A percentile compares a stretch with the other conserved stretches of the same genome.
phyloP scores from a whole-genome alignment of 2,113 vertebrate genomes.

The Accipiter cooperii region DNA sequence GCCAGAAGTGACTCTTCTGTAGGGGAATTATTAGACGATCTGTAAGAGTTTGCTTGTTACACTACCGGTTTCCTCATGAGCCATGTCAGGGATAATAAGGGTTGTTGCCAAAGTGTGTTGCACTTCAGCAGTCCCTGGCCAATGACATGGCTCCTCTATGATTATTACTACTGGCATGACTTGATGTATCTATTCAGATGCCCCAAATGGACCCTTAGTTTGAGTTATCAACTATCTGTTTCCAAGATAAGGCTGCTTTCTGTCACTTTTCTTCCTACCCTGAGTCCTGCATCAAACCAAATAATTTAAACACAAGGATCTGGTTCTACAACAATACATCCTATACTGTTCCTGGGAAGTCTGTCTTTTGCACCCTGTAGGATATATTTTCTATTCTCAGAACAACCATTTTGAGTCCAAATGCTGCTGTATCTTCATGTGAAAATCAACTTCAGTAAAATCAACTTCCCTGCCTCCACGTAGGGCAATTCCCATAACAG shows the following conservation, averaged over 20 bases:
- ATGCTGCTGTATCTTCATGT: not conserved
- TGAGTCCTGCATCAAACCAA: not conserved
- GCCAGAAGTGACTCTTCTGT: not conserved
- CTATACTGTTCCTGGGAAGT: not conserved
- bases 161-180: not conserved
- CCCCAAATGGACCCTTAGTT: not conserved
- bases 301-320: not conserved
- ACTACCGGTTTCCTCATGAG: not conserved
- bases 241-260: not conserved
- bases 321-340: not conserved
- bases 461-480: not conserved
- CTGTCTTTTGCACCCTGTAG: not conserved
- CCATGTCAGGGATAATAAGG: not conserved
- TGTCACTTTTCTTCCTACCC: not conserved
- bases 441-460: not conserved
- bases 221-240: not conserved
- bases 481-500: not conserved
- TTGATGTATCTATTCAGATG: not conserved
- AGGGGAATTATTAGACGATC: not conserved
- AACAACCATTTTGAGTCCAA: not conserved
- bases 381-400: not conserved
- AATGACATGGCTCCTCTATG: not conserved
- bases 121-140: not conserved
- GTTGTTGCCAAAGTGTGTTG: not conserved
- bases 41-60: not conserved